Conservation (phyloP, 2,797 vertebrate genomes). For the Silurus lanzhouensis region DNA sequence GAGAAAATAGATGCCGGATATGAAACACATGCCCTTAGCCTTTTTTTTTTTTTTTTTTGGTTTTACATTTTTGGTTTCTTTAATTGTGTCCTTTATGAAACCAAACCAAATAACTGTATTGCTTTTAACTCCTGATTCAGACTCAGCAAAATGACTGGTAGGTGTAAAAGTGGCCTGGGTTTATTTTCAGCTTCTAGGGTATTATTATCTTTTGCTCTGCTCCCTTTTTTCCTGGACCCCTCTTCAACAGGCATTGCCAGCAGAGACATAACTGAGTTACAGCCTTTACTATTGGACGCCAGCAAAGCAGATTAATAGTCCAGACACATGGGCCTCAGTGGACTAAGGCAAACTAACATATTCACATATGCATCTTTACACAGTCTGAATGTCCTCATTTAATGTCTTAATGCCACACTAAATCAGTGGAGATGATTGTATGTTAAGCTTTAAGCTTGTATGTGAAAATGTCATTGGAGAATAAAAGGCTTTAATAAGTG, state of each 20-base stretch:
- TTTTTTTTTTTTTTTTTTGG: too few relatives aligned
- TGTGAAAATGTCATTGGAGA: slow-evolving; percentile 1
- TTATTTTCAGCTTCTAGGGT: slow-evolving; percentile 3
- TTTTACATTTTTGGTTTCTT: not conserved
- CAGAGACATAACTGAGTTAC: slow-evolving; percentile 28
- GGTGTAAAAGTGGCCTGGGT: not conserved
- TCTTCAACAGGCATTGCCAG: slow-evolving; percentile 1
- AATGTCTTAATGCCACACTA: slow-evolving; percentile 25
- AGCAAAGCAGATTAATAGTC: slow-evolving; percentile 31
- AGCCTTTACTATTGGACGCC: not conserved
- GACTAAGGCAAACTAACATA: slow-evolving; percentile 29
- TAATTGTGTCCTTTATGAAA: not conserved
- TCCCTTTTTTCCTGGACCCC: slow-evolving; percentile 14
- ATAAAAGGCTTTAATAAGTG: not conserved
- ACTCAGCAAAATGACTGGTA: not conserved
- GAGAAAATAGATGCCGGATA: not conserved
- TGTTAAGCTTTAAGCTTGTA: too few relatives aligned
- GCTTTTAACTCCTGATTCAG: not conserved
- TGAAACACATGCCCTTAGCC: not conserved
- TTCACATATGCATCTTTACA: slow-evolving; percentile 39
- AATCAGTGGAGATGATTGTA: slow-evolving; percentile 5
- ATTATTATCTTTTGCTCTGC: not conserved
- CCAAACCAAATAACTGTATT: not conserved
- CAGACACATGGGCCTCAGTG: slow-evolving; percentile 26
- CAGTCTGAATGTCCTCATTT: slow-evolving; percentile 19